These are phyloP conservation scores for Erannis defoliaria DNA, from an alignment of 2,888 invertebrate species.

Conservation along the genomic window DNA sequence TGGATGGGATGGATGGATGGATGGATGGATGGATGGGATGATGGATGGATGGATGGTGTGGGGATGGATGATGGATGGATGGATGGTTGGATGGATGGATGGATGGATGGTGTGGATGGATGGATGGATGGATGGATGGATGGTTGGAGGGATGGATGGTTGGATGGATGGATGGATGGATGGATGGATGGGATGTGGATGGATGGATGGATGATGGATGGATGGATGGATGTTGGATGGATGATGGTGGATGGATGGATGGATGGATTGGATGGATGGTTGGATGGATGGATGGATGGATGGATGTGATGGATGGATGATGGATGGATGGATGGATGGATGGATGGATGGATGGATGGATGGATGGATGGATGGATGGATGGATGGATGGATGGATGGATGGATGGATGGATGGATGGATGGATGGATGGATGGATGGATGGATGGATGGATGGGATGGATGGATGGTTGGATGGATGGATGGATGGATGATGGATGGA, in stretches of 20 bases:
- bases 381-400: conserved; percentile 1
- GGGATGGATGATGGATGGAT: conserved; percentile 16
- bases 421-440: conserved; percentile 1
- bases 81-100: conserved; percentile 15
- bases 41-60: too few relatives aligned
- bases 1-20: too few relatives aligned
- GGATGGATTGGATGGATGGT: conserved; percentile 12
- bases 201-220: too few relatives aligned
- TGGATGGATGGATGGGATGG: too few relatives aligned
- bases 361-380: conserved; percentile 1
- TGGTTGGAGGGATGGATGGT: conserved; percentile 17
- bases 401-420: conserved; percentile 1
- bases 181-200: conserved; percentile 20
- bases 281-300: conserved; percentile 13
- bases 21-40: too few relatives aligned
- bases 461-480: too few relatives aligned
- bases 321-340: too few relatives aligned
- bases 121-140: conserved; percentile 20
- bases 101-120: conserved; percentile 18
- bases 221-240: conserved; percentile 15
- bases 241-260: conserved; percentile 12
- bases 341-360: conserved; percentile 2
- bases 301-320: conserved; percentile 10
- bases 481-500: too few relatives aligned
- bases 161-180: conserved; percentile 20